Evolutionary conservation across 2,888 invertebrate species (phyloP).

Genomic region (Punctoribates punctum): DNA sequence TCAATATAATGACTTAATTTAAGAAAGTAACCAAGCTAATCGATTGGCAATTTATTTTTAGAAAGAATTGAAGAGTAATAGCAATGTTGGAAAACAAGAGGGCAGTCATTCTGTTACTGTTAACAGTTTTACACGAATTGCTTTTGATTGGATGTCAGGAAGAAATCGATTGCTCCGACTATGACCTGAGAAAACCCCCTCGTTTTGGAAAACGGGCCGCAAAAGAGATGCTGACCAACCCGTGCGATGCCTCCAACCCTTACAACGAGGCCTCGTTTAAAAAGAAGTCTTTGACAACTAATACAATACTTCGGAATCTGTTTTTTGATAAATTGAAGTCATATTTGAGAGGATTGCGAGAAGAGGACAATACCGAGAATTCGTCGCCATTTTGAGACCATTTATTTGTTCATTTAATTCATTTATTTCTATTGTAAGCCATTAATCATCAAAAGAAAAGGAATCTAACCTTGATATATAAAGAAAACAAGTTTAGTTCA

Average conservation of each 20-base stretch:
- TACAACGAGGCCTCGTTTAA: background rate
- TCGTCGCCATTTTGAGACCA: no score
- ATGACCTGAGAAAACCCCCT: constrained; percentile 26
- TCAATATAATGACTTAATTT: no score
- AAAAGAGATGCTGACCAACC: background rate
- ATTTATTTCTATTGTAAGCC: no score
- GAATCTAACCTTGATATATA: no score
- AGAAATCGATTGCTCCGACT: constrained; percentile 15
- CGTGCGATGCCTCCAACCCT: background rate
- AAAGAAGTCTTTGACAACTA: background rate
- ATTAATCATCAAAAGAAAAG: no score
- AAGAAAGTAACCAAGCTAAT: no score
- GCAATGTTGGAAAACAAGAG: background rate
- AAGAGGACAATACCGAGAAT: no score
- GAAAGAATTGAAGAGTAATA: background rate
- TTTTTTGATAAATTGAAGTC: constrained; percentile 4
- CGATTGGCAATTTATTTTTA: no score
- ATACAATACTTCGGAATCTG: background rate
- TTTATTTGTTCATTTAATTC: no score
- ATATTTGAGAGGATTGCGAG: background rate
- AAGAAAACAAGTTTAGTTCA: no score
- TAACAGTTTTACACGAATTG: background rate
- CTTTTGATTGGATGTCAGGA: background rate
- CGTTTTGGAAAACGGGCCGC: constrained; percentile 21
- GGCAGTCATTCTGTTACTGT: background rate